Percentiles rank a stretch among this genome's conserved stretches.
Conservation (phyloP, 1,140 invertebrate species). For the Campodea augens region DNA sequence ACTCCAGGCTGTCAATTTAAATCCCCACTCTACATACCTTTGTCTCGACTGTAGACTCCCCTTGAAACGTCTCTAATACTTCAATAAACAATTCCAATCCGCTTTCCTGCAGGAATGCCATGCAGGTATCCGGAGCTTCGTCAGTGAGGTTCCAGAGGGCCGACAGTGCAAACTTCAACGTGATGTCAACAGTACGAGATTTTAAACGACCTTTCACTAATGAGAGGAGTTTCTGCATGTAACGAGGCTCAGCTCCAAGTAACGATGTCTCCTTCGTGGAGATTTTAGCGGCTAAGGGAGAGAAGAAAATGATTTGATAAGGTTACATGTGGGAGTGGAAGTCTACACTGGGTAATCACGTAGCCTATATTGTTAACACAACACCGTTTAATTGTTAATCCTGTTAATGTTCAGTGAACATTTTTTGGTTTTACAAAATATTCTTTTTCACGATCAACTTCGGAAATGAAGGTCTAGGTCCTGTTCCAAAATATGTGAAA, state of each 20-base stretch:
- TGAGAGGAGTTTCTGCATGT: conserved; percentile 50
- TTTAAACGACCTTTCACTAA: conserved; percentile 46
- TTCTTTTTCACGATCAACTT: too few relatives aligned
- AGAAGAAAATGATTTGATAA: conserved; percentile 1
- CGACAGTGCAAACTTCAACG: conserved; percentile 59
- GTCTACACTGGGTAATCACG: too few relatives aligned
- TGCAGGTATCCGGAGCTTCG: conserved; percentile 49
- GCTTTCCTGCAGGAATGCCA: conserved; percentile 46
- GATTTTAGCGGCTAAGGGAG: conserved; percentile 39
- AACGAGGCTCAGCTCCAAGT: conserved; percentile 43
- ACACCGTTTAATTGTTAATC: too few relatives aligned
- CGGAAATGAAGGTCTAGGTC: too few relatives aligned
- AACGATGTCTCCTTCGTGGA: conserved; percentile 51
- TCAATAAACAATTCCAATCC: conserved; percentile 48
- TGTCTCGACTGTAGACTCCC: conserved; percentile 48
- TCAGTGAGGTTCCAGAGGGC: conserved; percentile 70
- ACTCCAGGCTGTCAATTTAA: too few relatives aligned
- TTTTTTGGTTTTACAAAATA: too few relatives aligned
- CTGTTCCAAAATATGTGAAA: too few relatives aligned
- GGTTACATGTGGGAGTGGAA: too few relatives aligned
- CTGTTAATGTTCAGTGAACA: too few relatives aligned
- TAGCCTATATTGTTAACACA: too few relatives aligned
- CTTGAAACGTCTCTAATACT: conserved; percentile 40
- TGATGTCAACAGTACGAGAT: conserved; percentile 41
- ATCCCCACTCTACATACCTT: too few relatives aligned